Base-by-base conservation (phyloP, 2,888 invertebrate species). In the Drosophila rellima region DNA sequence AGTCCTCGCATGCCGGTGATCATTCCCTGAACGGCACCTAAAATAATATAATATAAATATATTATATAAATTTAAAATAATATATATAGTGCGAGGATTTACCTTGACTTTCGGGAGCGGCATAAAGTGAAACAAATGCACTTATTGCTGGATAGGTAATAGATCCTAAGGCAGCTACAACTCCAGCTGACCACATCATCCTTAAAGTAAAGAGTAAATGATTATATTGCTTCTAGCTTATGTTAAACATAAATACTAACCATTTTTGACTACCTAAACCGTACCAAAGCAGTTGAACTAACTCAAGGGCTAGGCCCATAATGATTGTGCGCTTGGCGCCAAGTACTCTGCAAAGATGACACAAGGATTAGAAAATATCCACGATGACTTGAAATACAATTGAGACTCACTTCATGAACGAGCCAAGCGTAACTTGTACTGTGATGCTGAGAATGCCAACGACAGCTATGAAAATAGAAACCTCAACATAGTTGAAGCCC, bases 161-260 rank as follows among this genome's bases (percentile, higher is more conserved):
- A 79, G 98, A 98, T 71, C 98, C 98, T 82, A 99, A 95, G 13
- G 99, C 98, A 37, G 99, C 99, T 79, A 99, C 94, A 79, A 98
- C 95, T 59, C 99, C 99, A 10, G 99, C 99, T 39, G 97, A 96
- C 99, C 99, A 99, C 98, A 99, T 99, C 97, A 99, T 98, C 96
- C 96, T 96, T 86, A 76, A 78, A 42, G 6, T 26, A 3, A 0
- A 11, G 8, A 31, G 11, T 13, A 17, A n/a, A 11, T 17, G 7
- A 26, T 11, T 39, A 39, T 42, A 44, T 51, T 51, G 18, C 13
- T 2, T 15, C 35, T 15, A n/a, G 29, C 3, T 29, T 4, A 18
- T 5, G 18, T 1, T 10, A 17, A 6, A 15, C 10, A 3, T n/a
- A 13, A 1, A 0, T 17, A 93, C 89, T 93, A 93, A 96, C 98